These are phyloP conservation scores for Aphidius gifuensis DNA, from an alignment of 1,140 invertebrate genomes.

Conservation along the genomic window DNA sequence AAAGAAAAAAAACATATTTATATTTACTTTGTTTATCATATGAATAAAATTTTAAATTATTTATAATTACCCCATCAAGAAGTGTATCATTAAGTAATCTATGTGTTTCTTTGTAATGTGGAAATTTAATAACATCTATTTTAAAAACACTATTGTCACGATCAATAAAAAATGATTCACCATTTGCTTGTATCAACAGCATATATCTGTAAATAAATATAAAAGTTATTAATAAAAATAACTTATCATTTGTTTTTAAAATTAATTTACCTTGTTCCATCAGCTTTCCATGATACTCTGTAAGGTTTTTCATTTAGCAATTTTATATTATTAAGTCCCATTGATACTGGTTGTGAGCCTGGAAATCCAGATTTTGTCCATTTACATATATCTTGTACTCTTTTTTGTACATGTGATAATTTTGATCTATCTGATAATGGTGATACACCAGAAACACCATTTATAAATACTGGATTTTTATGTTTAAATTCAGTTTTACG, in stretches of 20 bases:
- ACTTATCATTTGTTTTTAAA: no score
- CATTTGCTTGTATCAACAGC: constrained; percentile 87
- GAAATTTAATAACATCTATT: constrained; percentile 78
- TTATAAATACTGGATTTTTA: constrained; percentile 77
- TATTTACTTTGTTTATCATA: no score
- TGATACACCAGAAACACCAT: constrained; percentile 72
- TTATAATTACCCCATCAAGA: constrained; percentile 81
- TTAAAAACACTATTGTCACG: constrained; percentile 93
- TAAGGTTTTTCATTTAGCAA: constrained; percentile 80
- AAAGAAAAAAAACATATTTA: neutral
- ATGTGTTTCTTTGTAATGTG: constrained; percentile 68
- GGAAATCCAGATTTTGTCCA: constrained; percentile 85
- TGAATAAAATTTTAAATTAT: no score
- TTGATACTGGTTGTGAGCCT: constrained; percentile 94
- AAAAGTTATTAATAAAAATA: neutral
- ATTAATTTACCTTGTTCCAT: constrained; percentile 76
- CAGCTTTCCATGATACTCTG: constrained; percentile 98
- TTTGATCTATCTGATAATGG: constrained; percentile 61
- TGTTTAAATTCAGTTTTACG: constrained; percentile 54
- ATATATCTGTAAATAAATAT: constrained; percentile 65
- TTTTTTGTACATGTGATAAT: constrained; percentile 70
- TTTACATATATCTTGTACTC: constrained; percentile 77
- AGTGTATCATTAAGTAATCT: constrained; percentile 79
- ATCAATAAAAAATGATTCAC: constrained; percentile 91
- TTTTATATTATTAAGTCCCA: constrained; percentile 81